Evolutionary conservation across 2,797 vertebrate species (phyloP).

Genomic region (Denticeps clupeoides): DNA sequence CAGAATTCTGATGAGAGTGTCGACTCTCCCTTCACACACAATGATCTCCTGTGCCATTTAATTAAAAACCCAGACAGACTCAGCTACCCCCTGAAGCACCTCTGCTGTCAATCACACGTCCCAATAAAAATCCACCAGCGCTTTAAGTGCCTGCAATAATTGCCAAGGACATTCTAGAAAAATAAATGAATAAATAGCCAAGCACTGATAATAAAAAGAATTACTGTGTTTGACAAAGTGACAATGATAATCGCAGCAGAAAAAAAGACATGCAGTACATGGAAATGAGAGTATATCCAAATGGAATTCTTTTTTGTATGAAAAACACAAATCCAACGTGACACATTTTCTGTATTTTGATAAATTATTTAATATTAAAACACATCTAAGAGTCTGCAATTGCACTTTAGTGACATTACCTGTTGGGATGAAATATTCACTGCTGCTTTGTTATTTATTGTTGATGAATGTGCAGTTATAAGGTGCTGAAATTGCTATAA

Average conservation of each 20-base stretch:
- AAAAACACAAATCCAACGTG: too few relatives aligned
- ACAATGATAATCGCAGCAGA: background rate
- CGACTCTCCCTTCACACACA: background rate
- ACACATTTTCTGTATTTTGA: too few relatives aligned
- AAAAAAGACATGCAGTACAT: background rate
- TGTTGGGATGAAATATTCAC: too few relatives aligned
- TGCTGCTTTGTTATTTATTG: too few relatives aligned
- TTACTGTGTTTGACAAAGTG: slow-evolving; percentile 1
- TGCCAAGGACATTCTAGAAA: slow-evolving; percentile 1
- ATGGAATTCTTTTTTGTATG: too few relatives aligned
- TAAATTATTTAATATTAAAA: too few relatives aligned
- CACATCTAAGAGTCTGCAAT: too few relatives aligned
- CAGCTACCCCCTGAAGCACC: background rate
- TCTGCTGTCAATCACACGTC: background rate
- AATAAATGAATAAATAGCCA: slow-evolving; percentile 4
- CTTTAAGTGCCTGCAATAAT: background rate
- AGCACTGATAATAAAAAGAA: slow-evolving; percentile 5
- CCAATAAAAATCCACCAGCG: background rate
- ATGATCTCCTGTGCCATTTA: slow-evolving; percentile 4
- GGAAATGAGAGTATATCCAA: too few relatives aligned
- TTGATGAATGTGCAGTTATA: too few relatives aligned
- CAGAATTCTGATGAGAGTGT: too few relatives aligned
- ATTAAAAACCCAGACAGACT: slow-evolving; percentile 4
- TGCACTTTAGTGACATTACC: too few relatives aligned
- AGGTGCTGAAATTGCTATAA: too few relatives aligned